Evolutionary conservation across 2,113 vertebrate genomes (phyloP).

Genomic region (Crotalus viridis): DNA sequence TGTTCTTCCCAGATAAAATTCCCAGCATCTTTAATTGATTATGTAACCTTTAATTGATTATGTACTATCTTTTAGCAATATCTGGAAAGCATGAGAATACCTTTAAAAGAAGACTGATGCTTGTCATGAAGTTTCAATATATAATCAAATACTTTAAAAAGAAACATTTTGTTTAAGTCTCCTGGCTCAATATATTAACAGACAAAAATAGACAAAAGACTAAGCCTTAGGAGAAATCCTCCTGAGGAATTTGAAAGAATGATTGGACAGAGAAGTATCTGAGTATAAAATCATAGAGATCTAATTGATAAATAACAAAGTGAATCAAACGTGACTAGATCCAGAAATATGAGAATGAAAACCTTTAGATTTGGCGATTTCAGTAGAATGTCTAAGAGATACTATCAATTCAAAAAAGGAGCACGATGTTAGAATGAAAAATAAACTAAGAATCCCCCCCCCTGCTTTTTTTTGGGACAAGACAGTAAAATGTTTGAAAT

Average conservation of each 20-base stretch:
- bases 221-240: background rate
- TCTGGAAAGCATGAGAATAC: background rate
- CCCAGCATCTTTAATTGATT: background rate
- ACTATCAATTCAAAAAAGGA: background rate
- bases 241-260: background rate
- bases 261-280: background rate
- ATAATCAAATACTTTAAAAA: background rate
- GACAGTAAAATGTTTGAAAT: background rate
- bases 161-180: background rate
- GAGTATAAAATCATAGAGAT: background rate
- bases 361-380: background rate
- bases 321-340: background rate
- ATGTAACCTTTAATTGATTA: background rate
- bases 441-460: background rate
- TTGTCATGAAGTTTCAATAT: background rate
- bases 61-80: background rate
- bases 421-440: background rate
- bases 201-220: background rate
- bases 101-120: conserved; percentile 18
- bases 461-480: background rate
- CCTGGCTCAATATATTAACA: background rate
- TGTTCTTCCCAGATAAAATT: background rate
- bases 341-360: background rate
- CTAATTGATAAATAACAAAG: background rate
- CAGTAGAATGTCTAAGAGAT: background rate